Evolutionary conservation across 2,113 vertebrate species (phyloP).

Genomic region (Rhinolophus sinicus): DNA sequence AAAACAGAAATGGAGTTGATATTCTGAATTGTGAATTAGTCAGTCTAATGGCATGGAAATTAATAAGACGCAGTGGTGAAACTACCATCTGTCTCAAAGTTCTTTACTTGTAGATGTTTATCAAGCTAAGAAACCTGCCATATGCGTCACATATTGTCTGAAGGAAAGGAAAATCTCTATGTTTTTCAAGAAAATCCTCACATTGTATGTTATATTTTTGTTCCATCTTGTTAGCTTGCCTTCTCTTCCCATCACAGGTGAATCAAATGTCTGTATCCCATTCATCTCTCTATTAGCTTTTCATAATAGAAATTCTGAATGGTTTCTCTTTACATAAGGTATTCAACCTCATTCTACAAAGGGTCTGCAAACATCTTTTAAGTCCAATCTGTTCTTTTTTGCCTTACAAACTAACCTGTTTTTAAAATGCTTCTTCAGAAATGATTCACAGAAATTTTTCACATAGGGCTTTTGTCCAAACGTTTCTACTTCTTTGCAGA

Average conservation of each 20-base stretch:
- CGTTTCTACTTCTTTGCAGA: constrained; percentile 51
- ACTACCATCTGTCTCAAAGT: constrained; percentile 60
- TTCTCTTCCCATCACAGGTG: constrained; percentile 30
- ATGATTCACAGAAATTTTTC: constrained; percentile 24
- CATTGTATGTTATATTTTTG: not conserved
- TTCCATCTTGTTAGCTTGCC: not conserved
- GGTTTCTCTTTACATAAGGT: not conserved
- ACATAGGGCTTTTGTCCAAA: constrained; percentile 43
- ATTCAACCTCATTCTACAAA: constrained; percentile 50
- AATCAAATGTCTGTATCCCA: not conserved
- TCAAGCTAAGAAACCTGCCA: constrained; percentile 54
- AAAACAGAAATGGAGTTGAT: not conserved
- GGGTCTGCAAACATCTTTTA: constrained; percentile 62
- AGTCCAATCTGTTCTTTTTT: constrained; percentile 70
- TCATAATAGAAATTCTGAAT: not conserved
- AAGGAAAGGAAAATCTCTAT: constrained; percentile 25
- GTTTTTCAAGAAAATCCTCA: constrained; percentile 28
- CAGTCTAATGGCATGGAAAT: constrained; percentile 54
- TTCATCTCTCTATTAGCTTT: not conserved
- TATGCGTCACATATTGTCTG: constrained; percentile 70
- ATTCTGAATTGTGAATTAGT: constrained; percentile 10
- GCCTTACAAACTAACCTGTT: constrained; percentile 53
- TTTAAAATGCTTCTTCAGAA: constrained; percentile 67
- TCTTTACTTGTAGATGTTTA: constrained; percentile 61
- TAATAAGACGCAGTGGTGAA: constrained; percentile 51